phyloP scores from a whole-genome alignment of 2,797 vertebrate genomes.

The Trachops cirrhosus region DNA sequence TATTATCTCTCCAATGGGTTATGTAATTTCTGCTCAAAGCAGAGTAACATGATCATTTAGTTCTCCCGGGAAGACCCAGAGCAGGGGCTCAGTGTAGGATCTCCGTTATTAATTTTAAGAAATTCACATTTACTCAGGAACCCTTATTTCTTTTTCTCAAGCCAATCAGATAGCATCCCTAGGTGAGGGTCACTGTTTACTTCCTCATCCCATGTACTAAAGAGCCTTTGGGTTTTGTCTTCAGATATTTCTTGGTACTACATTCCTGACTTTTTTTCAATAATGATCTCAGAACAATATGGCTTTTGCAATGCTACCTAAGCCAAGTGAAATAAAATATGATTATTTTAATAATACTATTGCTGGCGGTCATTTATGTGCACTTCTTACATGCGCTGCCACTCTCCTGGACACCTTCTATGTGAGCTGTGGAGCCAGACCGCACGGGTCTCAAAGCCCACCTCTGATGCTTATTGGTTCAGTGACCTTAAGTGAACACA shows the following conservation, averaged over 20 bases:
- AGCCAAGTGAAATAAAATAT: constrained; percentile 12
- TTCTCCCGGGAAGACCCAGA: not conserved
- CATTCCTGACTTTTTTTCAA: constrained; percentile 7
- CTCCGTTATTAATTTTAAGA: not conserved
- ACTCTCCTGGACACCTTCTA: not conserved
- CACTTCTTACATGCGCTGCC: not conserved
- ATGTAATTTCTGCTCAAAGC: not conserved
- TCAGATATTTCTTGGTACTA: not conserved
- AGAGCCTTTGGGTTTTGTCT: not conserved
- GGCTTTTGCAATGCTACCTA: not conserved
- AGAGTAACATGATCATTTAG: not conserved
- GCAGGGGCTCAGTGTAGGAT: not conserved
- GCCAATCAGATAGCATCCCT: not conserved
- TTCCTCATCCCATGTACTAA: not conserved
- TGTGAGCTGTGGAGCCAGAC: not conserved
- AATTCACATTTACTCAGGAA: not conserved
- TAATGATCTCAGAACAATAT: not conserved
- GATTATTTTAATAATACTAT: not conserved
- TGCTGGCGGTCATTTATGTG: not conserved
- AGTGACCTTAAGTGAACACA: not conserved
- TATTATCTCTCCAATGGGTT: not conserved
- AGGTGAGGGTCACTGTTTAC: not conserved
- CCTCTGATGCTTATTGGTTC: not conserved
- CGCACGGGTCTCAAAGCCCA: not conserved
- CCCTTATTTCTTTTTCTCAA: not conserved